phyloP scores from a whole-genome alignment of 2,888 invertebrate species.

The Apomyelois bistriatella region DNA sequence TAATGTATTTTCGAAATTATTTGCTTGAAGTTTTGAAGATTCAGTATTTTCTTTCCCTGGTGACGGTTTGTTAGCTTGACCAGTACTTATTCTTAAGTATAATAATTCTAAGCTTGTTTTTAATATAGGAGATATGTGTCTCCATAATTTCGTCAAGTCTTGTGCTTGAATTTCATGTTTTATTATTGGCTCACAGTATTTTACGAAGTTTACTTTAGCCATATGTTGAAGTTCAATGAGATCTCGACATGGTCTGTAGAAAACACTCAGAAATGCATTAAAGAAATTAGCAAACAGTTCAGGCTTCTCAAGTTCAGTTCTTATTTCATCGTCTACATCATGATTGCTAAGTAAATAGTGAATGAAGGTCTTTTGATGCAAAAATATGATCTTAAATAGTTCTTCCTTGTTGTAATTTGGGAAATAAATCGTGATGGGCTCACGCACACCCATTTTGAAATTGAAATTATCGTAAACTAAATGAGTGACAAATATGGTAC shows the following conservation, averaged over 20 bases:
- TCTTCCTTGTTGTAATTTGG: slow-evolving; percentile 90
- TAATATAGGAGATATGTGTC: slow-evolving; percentile 87
- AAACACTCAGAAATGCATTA: slow-evolving; percentile 90
- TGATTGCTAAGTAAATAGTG: slow-evolving; percentile 46
- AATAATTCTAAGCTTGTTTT: slow-evolving; percentile 87
- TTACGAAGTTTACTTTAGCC: slow-evolving; percentile 86
- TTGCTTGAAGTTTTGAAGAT: slow-evolving; percentile 21
- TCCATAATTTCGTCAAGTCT: slow-evolving; percentile 88
- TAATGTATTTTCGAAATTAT: slow-evolving; percentile 56
- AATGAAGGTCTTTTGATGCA: slow-evolving; percentile 54
- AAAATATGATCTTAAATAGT: slow-evolving; percentile 68
- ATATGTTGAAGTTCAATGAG: slow-evolving; percentile 90
- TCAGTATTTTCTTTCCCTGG: slow-evolving; percentile 58
- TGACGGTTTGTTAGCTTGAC: slow-evolving; percentile 39
- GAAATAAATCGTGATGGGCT: slow-evolving; percentile 87
- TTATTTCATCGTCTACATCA: slow-evolving; percentile 42
- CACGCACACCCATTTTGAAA: slow-evolving; percentile 83
- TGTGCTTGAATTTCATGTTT: slow-evolving; percentile 80
- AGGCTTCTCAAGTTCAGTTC: slow-evolving; percentile 54
- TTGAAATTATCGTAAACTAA: slow-evolving; percentile 90
- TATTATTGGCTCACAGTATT: slow-evolving; percentile 89
- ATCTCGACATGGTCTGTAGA: slow-evolving; percentile 91
- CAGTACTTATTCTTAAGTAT: slow-evolving; percentile 83
- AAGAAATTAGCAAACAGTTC: slow-evolving; percentile 89
- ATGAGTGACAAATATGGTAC: slow-evolving; percentile 88